A percentile compares a stretch with the other conserved stretches of the same genome.
phyloP scores from a whole-genome alignment of 2,888 invertebrate species.

The Stenolophus ochropezus region DNA sequence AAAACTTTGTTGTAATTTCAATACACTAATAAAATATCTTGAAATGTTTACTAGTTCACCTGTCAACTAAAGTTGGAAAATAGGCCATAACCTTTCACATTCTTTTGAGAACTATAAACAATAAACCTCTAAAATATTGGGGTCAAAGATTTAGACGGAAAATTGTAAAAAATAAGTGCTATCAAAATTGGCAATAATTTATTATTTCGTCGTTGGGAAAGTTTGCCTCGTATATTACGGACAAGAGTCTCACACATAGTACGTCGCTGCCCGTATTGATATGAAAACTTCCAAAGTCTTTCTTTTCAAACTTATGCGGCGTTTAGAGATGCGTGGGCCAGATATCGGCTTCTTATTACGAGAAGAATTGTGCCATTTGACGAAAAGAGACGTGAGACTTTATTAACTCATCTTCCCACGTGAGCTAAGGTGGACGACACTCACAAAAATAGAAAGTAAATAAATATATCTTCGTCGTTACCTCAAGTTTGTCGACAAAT shows the following conservation, averaged over 20 bases:
- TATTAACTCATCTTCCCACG: slow-evolving; percentile 20
- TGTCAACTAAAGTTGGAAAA: neutral
- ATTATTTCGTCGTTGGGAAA: neutral
- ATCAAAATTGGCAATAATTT: slow-evolving; percentile 36
- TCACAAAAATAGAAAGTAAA: slow-evolving; percentile 6
- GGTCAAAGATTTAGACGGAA: slow-evolving; percentile 9
- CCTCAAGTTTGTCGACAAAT: neutral
- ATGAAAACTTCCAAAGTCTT: slow-evolving; percentile 45
- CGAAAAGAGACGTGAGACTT: slow-evolving; percentile 32
- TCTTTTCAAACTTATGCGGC: slow-evolving; percentile 14
- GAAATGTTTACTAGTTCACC: neutral
- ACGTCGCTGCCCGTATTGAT: slow-evolving; percentile 6
- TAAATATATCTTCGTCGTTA: neutral
- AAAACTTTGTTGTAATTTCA: too few relatives aligned
- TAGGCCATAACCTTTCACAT: neutral
- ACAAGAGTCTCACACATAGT: slow-evolving; percentile 18
- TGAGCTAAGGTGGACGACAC: neutral
- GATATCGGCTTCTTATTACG: slow-evolving; percentile 46
- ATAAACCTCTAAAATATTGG: neutral
- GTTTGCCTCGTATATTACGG: slow-evolving; percentile 25
- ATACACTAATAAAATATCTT: too few relatives aligned
- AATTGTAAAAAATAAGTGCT: slow-evolving; percentile 32
- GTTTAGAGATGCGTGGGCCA: slow-evolving; percentile 29
- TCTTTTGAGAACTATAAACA: neutral
- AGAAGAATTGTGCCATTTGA: slow-evolving; percentile 35